These are phyloP conservation scores for Tribolium castaneum DNA, from an alignment of 1,140 invertebrate species.

Conservation along the genomic window DNA sequence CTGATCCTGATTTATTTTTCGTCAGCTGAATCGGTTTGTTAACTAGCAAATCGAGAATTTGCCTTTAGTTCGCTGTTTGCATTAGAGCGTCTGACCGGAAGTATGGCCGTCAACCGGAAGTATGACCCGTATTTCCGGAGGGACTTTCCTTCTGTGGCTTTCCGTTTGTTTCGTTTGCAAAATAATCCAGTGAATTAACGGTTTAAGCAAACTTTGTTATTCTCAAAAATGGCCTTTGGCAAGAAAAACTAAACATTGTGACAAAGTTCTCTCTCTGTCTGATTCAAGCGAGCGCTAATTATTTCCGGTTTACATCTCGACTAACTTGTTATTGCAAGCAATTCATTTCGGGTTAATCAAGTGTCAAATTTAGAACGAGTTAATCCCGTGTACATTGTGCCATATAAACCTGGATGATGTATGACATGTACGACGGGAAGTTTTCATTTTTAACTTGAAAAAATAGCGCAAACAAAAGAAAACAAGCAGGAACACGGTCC, in stretches of 20 bases:
- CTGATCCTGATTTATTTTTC: constrained; percentile 42
- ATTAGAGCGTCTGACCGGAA: constrained; percentile 37
- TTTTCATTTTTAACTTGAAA: not conserved
- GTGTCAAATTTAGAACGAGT: not conserved
- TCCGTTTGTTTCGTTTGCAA: constrained; percentile 38
- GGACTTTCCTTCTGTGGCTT: constrained; percentile 35
- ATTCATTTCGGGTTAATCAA: not conserved
- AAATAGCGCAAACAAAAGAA: not conserved
- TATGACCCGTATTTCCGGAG: constrained; percentile 41
- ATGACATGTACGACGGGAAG: not conserved
- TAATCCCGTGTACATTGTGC: not conserved
- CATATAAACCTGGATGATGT: not conserved
- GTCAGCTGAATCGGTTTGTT: not conserved
- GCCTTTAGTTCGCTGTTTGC: not conserved
- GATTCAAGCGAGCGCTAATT: not conserved
- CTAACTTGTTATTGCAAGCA: not conserved
- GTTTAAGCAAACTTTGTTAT: not conserved
- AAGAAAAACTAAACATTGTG: not conserved
- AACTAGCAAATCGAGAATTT: constrained; percentile 20
- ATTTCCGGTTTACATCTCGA: not conserved
- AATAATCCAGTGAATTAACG: constrained; percentile 13
- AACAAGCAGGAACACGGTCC: not conserved
- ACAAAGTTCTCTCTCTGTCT: not conserved
- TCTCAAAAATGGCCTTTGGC: too few relatives aligned
- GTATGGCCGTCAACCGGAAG: constrained; percentile 35